A percentile compares a stretch with the other conserved stretches of the same genome.
Evolutionary conservation across 2,113 vertebrate genomes (phyloP).

Genomic region (Andinoacara biseriatus): DNA sequence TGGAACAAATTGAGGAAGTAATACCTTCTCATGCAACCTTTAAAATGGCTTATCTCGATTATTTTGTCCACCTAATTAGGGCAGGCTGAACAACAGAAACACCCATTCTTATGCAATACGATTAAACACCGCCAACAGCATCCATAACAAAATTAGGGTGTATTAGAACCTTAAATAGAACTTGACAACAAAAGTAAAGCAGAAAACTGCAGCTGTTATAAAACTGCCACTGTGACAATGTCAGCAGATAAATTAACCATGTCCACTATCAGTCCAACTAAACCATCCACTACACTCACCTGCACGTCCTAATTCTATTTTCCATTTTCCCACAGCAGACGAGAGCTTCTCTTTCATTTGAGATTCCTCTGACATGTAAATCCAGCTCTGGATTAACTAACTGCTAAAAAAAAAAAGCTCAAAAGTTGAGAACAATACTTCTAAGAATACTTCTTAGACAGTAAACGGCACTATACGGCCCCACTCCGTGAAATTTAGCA

Average conservation of each 20-base stretch:
- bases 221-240: not conserved
- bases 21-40: constrained; percentile 4
- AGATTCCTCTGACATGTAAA: constrained; percentile 51
- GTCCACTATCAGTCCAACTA: not conserved
- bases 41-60: not conserved
- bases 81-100: not conserved
- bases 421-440: constrained; percentile 26
- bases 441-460: constrained; percentile 10
- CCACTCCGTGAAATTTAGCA: not conserved
- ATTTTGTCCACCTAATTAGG: not conserved
- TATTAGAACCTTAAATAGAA: not conserved
- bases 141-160: not conserved
- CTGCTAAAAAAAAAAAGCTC: constrained; percentile 49
- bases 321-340: constrained; percentile 58
- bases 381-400: constrained; percentile 27
- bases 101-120: not conserved
- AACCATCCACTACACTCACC: not conserved
- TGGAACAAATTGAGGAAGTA: constrained; percentile 15
- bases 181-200: not conserved
- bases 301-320: constrained; percentile 28
- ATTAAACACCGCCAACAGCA: not conserved
- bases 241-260: not conserved
- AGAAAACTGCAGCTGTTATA: not conserved
- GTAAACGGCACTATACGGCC: constrained; percentile 35
- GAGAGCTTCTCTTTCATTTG: constrained; percentile 38